A percentile compares a stretch with the other conserved stretches of the same genome.
Conservation (phyloP, 2,113 vertebrate genomes). For the Gadus macrocephalus region DNA sequence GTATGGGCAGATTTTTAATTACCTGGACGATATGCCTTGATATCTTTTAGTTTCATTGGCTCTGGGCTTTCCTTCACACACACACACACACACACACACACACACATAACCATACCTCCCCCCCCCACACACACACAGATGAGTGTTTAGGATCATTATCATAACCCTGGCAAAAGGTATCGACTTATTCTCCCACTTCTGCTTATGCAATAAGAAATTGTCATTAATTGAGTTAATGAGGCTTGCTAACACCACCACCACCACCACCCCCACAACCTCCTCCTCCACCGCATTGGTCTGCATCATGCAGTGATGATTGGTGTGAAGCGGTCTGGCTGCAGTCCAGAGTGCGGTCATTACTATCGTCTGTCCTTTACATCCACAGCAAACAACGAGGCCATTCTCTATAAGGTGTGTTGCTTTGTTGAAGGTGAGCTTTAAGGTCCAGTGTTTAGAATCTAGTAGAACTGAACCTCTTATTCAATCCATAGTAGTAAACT, state of each 20-base stretch:
- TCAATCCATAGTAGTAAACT: no score
- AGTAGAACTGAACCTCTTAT: no score
- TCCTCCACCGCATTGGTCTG: conserved; percentile 43
- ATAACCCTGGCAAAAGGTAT: conserved; percentile 63
- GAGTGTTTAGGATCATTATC: conserved; percentile 57
- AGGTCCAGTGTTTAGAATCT: no score
- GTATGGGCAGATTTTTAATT: conserved; percentile 56
- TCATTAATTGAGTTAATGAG: conserved; percentile 70
- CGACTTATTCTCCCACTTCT: conserved; percentile 61
- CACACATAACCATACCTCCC: no score
- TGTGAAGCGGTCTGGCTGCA: conserved; percentile 45
- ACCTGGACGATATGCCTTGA: conserved; percentile 51
- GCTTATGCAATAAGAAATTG: conserved; percentile 63
- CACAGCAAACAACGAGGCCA: neutral
- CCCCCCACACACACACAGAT: conserved; percentile 33
- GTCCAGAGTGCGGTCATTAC: conserved; percentile 38
- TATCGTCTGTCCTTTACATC: conserved; percentile 33
- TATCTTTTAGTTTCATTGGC: conserved; percentile 57
- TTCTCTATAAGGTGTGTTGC: no score
- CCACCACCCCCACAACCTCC: no score
- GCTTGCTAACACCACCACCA: conserved; percentile 58
- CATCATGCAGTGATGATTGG: conserved; percentile 61
- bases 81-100: no score
- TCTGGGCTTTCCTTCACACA: neutral
- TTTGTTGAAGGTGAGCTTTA: no score